These are phyloP conservation scores for Arenaria interpres DNA, from an alignment of 2,113 vertebrate species.

Conservation along the genomic window DNA sequence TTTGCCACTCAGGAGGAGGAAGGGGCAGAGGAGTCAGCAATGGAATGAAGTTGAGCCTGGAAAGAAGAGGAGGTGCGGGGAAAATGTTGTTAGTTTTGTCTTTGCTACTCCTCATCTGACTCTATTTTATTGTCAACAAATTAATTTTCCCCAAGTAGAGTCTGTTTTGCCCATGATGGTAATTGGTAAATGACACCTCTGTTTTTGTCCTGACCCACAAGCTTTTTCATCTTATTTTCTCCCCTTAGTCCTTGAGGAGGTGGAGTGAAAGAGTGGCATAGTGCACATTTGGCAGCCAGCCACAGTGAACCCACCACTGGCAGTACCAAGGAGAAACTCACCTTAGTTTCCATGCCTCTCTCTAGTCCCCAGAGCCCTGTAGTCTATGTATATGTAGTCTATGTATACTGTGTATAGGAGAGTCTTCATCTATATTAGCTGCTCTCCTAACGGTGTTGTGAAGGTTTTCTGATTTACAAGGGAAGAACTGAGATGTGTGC, in stretches of 20 bases:
- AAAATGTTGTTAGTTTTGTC: neutral
- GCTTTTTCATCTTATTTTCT: neutral
- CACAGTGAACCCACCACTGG: neutral
- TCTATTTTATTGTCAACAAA: neutral
- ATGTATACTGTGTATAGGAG: neutral
- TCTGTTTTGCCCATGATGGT: neutral
- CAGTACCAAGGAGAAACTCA: neutral
- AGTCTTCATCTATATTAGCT: neutral
- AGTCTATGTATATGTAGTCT: too few species aligned
- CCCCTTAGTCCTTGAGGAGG: neutral
- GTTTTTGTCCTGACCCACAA: neutral
- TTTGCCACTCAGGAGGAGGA: accelerated
- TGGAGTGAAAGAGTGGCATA: accelerated
- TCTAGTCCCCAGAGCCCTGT: accelerated
- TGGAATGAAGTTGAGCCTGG: neutral
- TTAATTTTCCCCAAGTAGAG: neutral
- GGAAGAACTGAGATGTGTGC: neutral
- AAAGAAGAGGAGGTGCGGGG: neutral
- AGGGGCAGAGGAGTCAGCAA: neutral
- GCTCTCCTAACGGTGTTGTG: neutral
- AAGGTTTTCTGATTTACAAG: neutral
- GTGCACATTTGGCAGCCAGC: neutral
- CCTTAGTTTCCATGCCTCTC: neutral
- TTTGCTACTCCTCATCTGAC: neutral
- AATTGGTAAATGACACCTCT: neutral